Evolutionary conservation across 2,113 vertebrate genomes (phyloP).

Genomic region (Sinocyclocheilus grahami): DNA sequence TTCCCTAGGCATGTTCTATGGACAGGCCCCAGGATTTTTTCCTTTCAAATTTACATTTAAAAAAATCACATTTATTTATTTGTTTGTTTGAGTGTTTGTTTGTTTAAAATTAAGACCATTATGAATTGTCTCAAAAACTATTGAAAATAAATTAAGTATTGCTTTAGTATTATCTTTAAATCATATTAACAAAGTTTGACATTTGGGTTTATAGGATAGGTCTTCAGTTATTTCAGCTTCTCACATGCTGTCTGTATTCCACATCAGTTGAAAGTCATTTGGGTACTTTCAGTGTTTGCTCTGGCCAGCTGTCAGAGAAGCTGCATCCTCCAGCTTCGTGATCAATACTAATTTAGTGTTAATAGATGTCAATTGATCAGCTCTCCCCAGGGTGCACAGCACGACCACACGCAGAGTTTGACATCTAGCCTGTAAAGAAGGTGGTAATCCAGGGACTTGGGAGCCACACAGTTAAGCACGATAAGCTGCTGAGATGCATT

Average conservation of each 20-base stretch:
- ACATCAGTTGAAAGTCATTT: slow-evolving; percentile 42
- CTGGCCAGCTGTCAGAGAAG: slow-evolving; percentile 67
- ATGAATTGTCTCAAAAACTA: background rate
- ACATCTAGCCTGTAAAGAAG: slow-evolving; percentile 49
- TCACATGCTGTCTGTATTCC: background rate
- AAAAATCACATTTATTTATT: too few species aligned
- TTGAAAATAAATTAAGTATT: background rate
- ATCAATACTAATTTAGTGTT: slow-evolving; percentile 78
- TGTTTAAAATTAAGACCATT: too few species aligned
- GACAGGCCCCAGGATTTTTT: background rate
- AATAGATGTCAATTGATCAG: slow-evolving; percentile 75
- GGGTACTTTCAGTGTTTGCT: slow-evolving; percentile 54
- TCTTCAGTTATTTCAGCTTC: background rate
- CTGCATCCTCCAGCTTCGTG: slow-evolving; percentile 55
- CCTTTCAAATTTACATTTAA: too few species aligned
- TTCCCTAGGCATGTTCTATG: too few species aligned
- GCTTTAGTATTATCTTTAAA: background rate
- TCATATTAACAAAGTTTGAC: background rate
- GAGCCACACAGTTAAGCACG: slow-evolving; percentile 32
- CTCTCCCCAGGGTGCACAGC: slow-evolving; percentile 53
- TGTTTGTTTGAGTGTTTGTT: too few species aligned
- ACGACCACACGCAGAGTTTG: slow-evolving; percentile 46
- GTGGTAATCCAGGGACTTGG: slow-evolving; percentile 57
- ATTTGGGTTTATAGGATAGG: background rate
- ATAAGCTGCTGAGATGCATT: slow-evolving; percentile 71